These are phyloP conservation scores for Sardina pilchardus DNA, from an alignment of 2,113 vertebrate species.

Conservation along the genomic window DNA sequence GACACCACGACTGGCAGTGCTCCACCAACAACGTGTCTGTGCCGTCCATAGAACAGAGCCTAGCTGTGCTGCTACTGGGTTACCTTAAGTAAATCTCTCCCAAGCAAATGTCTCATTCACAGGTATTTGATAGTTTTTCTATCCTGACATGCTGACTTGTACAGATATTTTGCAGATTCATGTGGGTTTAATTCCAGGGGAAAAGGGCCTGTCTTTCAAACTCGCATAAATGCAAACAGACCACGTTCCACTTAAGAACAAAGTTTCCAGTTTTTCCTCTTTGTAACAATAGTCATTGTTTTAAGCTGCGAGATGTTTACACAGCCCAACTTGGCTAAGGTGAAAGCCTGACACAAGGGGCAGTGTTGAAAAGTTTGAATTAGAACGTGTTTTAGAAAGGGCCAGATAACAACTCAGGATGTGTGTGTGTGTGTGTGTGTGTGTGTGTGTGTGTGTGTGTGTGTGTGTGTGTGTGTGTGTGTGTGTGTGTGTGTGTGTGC, in stretches of 20 bases:
- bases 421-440: constrained; percentile 21
- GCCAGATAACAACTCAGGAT: constrained; percentile 43
- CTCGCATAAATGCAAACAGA: not conserved
- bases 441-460: constrained; percentile 27
- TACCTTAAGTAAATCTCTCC: not conserved
- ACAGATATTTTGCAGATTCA: not conserved
- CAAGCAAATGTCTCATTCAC: constrained; percentile 11
- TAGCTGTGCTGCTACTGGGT: not conserved
- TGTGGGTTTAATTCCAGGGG: not conserved
- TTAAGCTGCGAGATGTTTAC: constrained; percentile 57
- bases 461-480: constrained; percentile 30
- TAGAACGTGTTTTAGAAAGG: constrained; percentile 55
- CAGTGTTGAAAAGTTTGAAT: constrained; percentile 62
- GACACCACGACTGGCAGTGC: not conserved
- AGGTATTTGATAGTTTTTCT: constrained; percentile 13
- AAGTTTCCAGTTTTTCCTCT: constrained; percentile 51
- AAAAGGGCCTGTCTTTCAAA: constrained; percentile 5
- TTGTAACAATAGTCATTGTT: constrained; percentile 56
- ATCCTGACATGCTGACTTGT: constrained; percentile 3
- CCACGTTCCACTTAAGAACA: constrained; percentile 19
- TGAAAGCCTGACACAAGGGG: constrained; percentile 59
- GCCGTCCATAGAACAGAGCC: not conserved
- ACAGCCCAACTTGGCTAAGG: constrained; percentile 46
- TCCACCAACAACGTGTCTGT: not conserved
- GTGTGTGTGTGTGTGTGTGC: constrained; percentile 26